These are phyloP conservation scores for Styela plicata DNA, from an alignment of 23 tunicate species.

Conservation along the genomic window DNA sequence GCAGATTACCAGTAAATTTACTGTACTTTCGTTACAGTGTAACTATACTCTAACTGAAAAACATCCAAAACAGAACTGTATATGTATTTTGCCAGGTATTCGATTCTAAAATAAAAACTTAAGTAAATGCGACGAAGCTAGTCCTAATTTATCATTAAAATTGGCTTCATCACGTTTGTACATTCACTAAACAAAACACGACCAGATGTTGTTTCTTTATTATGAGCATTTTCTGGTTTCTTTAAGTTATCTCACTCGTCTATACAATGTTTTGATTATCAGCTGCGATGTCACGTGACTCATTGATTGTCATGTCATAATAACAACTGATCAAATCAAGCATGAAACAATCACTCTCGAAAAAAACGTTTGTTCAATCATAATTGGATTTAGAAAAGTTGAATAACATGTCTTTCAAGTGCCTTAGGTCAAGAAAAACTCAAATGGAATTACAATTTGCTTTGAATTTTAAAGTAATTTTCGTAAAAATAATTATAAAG, in stretches of 20 bases:
- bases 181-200: too few species aligned
- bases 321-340: neutral
- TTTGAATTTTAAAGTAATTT: neutral
- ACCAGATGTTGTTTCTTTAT: neutral
- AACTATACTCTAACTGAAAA: too few species aligned
- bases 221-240: neutral
- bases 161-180: too few species aligned
- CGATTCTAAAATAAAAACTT: too few species aligned
- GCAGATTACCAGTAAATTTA: too few species aligned
- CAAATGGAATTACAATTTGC: neutral
- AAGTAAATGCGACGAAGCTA: too few species aligned
- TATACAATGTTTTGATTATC: slow-evolving; percentile 4
- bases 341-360: neutral
- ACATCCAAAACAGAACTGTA: too few species aligned
- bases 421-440: neutral
- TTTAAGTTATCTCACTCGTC: neutral
- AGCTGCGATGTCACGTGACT: slow-evolving; percentile 10
- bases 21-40: too few species aligned
- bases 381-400: neutral
- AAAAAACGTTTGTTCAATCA: neutral
- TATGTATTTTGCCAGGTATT: too few species aligned
- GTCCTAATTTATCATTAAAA: too few species aligned
- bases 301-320: neutral
- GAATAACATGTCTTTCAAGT: neutral
- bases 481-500: neutral